phyloP scores from a whole-genome alignment of 35 echinoderm and acorn worm genomes.

The Stichopus chloronotus region DNA sequence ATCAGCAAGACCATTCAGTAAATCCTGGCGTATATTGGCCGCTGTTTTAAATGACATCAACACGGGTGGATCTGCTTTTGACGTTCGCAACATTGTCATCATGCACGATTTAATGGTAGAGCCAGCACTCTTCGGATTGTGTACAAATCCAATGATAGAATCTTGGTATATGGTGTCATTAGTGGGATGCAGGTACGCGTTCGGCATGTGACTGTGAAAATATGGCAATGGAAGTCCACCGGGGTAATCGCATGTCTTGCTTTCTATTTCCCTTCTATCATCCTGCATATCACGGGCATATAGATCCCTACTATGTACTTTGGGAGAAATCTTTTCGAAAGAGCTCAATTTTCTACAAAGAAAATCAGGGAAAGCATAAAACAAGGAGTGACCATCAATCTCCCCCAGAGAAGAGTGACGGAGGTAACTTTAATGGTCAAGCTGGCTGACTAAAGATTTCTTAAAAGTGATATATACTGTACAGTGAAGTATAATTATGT shows the following conservation, averaged over 20 bases:
- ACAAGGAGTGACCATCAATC: too few species aligned
- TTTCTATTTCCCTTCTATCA: neutral
- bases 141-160: constrained; percentile 18
- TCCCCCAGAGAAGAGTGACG: too few species aligned
- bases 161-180: neutral
- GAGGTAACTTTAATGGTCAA: too few species aligned
- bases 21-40: neutral
- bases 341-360: too few species aligned
- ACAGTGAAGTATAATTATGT: too few species aligned
- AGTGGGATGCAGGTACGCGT: constrained; percentile 31
- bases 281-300: too few species aligned
- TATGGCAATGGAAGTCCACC: constrained; percentile 10
- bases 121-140: constrained; percentile 44
- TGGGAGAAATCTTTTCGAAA: too few species aligned
- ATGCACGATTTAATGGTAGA: constrained; percentile 53
- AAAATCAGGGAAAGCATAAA: too few species aligned
- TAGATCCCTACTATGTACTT: too few species aligned
- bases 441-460: too few species aligned
- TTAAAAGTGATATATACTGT: too few species aligned
- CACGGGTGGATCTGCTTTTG: neutral
- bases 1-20: neutral
- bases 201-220: constrained; percentile 21
- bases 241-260: neutral
- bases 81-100: neutral
- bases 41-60: constrained; percentile 45